Evolutionary conservation across 2,113 vertebrate species (phyloP), one percentile per base, ranked within the genome.

Genomic region (Corythornis madagascariensis): DNA sequence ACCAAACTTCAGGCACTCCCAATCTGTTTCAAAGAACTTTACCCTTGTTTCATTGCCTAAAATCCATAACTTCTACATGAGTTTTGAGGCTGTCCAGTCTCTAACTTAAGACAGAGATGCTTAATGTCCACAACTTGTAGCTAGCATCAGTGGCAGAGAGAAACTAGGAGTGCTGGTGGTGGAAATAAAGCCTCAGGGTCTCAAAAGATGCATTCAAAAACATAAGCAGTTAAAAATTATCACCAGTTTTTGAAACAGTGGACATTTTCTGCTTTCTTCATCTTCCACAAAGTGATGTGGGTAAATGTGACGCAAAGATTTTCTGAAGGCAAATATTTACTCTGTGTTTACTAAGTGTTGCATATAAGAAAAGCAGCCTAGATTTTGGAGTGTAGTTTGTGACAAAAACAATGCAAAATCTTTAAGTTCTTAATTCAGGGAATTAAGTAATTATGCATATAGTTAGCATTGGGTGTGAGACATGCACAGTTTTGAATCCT

Each of bases 281-380:
- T 78, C 69, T 80, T 91, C 66, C 55, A 71, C 77, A 83, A 88
- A 86, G n/a, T 18, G 59, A 89, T 69, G 65, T 57, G 92, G 45
- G 79, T 63, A 91, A 92, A 92, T 83, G 90, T 20, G 43, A 26
- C 53, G 79, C 43, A 77, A 85, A 93, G 74, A 79, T 87, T 70
- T 88, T 85, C 59, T 86, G 67, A 92, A 87, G 84, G 82, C 75
- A 48, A 90, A 88, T 93, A 92, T 95, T 89, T 93, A 94, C 71
- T 57, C 60, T 69, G 78, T 47, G 38, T 38, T 38, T 38, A 38
- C 38, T 38, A 93, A 91, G 65, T 14, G 4, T 85, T 90, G 81
- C 3, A 17, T 71, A 7, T 56, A 90, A 95, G 72, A 91, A 96
- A 96, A 95, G 88, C 93, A 97, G 96, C 93, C 96, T 96, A 90